Conservation (phyloP, 2,797 vertebrate genomes). For the Octomys mimax region DNA sequence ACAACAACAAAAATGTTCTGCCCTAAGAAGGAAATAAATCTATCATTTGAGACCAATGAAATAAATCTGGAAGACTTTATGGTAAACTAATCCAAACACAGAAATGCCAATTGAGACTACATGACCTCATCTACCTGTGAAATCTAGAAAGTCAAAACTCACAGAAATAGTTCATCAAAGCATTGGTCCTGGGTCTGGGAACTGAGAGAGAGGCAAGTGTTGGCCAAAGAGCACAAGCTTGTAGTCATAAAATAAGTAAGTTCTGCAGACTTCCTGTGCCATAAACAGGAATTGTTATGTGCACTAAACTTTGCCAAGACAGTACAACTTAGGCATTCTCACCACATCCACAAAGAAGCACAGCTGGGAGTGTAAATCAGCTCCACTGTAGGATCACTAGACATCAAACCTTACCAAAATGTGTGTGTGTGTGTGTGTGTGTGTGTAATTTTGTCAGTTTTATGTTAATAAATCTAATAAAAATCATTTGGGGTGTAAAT, state of each 20-base stretch:
- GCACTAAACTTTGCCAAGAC: neutral
- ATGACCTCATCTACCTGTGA: neutral
- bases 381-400: neutral
- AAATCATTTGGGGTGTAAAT: neutral
- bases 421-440: neutral
- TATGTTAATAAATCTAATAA: neutral
- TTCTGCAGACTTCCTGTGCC: neutral
- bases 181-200: neutral
- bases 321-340: neutral
- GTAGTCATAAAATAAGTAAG: neutral
- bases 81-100: neutral
- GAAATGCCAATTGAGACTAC: neutral
- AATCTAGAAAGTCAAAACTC: neutral
- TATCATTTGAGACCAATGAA: neutral
- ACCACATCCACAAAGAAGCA: neutral
- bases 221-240: neutral
- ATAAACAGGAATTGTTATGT: too few species aligned
- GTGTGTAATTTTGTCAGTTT: neutral
- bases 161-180: neutral
- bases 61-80: neutral
- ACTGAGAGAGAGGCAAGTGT: accelerated
- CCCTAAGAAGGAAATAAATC: neutral
- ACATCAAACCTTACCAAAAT: neutral
- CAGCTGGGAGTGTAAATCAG: neutral
- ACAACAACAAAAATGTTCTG: too few species aligned